phyloP scores from a whole-genome alignment of 2,113 vertebrate genomes.

The Eolophus roseicapilla region DNA sequence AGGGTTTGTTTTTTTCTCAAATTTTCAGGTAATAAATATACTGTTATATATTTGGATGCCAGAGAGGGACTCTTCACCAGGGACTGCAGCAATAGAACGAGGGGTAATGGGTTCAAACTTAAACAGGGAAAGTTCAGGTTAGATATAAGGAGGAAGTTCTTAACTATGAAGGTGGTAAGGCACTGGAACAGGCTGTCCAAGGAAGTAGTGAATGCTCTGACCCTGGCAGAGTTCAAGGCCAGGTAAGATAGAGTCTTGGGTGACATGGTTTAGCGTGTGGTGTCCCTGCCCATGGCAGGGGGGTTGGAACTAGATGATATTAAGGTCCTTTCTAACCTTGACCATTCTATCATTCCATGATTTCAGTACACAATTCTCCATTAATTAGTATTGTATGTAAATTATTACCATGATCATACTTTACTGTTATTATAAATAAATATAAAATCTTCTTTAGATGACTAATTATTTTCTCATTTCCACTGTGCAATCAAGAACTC shows the following conservation, averaged over 20 bases:
- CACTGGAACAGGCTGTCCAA: neutral
- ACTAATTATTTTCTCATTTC: conserved; percentile 6
- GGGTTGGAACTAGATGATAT: neutral
- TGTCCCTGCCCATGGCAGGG: neutral
- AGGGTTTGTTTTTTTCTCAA: neutral
- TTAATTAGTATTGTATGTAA: neutral
- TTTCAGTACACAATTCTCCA: neutral
- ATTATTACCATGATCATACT: neutral
- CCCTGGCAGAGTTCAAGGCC: neutral
- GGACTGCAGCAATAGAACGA: neutral
- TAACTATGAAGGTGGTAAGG: neutral
- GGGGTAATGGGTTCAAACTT: neutral
- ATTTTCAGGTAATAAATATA: neutral
- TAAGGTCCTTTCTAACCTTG: neutral
- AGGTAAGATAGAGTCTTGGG: neutral
- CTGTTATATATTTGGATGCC: neutral
- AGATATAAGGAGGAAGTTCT: neutral
- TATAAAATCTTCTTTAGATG: neutral
- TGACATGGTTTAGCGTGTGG: neutral
- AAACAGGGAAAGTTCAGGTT: neutral
- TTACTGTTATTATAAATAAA: neutral
- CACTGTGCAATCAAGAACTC: neutral
- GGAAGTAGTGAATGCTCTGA: neutral
- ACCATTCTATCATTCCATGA: neutral
- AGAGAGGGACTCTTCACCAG: neutral